Percentiles rank a stretch among this genome's conserved stretches.
Conservation (phyloP, 1,140 invertebrate species). For the Achatina immaculata region DNA sequence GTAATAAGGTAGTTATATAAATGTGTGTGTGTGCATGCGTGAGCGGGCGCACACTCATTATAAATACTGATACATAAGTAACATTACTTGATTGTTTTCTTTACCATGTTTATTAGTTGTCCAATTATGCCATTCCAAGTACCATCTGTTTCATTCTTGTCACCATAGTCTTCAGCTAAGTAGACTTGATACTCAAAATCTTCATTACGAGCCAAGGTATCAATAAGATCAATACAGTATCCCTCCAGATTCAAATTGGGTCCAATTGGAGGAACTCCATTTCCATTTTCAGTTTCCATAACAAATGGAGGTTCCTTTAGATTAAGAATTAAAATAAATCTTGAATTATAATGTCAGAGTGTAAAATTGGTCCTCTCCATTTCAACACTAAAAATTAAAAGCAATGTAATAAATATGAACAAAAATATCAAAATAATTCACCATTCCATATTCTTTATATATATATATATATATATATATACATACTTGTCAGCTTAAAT, state of each 20-base stretch:
- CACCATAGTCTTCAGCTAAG: conserved; percentile 92
- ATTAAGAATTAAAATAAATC: not conserved
- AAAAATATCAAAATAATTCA: too few relatives aligned
- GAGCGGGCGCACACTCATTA: too few relatives aligned
- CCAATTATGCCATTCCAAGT: conserved; percentile 74
- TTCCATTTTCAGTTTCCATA: conserved; percentile 44
- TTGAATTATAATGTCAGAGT: too few relatives aligned
- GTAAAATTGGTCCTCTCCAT: not conserved
- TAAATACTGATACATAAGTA: too few relatives aligned
- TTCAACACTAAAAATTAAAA: conserved; percentile 17
- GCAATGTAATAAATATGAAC: not conserved
- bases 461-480: conserved; percentile 11
- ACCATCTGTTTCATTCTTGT: conserved; percentile 69
- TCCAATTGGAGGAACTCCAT: conserved; percentile 47
- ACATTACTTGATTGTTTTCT: too few relatives aligned
- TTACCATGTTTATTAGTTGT: conserved; percentile 71
- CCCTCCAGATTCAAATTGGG: conserved; percentile 78
- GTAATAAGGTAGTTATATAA: too few relatives aligned
- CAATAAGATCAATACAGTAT: conserved; percentile 62
- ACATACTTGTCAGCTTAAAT: too few relatives aligned
- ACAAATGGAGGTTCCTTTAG: conserved; percentile 58
- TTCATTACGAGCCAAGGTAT: conserved; percentile 46
- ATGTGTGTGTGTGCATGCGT: too few relatives aligned
- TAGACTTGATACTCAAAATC: conserved; percentile 87
- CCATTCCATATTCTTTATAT: too few relatives aligned